Evolutionary conservation across 1,140 invertebrate species (phyloP), one percentile per base, ranked within the genome.

Genomic region (Cepaea nemoralis): DNA sequence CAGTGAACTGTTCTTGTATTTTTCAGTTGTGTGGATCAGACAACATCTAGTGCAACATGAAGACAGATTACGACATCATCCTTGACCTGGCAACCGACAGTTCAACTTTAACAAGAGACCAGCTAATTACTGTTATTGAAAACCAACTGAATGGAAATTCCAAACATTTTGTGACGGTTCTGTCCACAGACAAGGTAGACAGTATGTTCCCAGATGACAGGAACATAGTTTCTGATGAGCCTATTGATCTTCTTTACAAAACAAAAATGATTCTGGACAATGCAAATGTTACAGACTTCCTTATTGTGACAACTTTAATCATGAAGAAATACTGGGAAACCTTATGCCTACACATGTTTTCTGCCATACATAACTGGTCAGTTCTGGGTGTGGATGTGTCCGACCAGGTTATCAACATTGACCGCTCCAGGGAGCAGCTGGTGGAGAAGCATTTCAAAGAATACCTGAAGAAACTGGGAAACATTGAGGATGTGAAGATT

Each of bases 291-390:
- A 50, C 31, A 22, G 69, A 80, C 45, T 48, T 80, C 27, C 5
- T 71, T 0, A 10, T 80, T 14, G 42, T 80, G 8, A 80, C 78
- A n/a, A 50, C 55, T 5, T 22, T 70, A 35, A 55, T 73, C 10
- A 73, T 73, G 48, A 80, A 80, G 48, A 80, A 80, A 33, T 80
- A 37, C 69, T 80, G 78, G 78, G 78, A 80, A 35, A 67, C 19
- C 24, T 40, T 73, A 27, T 80, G 66, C 39, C n/a, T 71, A 22
- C 67, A 55, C 27, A 35, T 80, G 78, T 80, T 80, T 27, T 50
- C 78, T 10, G 67, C 31, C 10, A 45, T 80, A 2, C 66, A 70
- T 24, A 70, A 45, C 48, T 80, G 78, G 78, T 55, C n/a, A 31
- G 69, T 80, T 3, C 16, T 24, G 3, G 78, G 78, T 73, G 77